Conservation (phyloP, 1,140 invertebrate species). For the Pseudachorutes palmiensis region DNA sequence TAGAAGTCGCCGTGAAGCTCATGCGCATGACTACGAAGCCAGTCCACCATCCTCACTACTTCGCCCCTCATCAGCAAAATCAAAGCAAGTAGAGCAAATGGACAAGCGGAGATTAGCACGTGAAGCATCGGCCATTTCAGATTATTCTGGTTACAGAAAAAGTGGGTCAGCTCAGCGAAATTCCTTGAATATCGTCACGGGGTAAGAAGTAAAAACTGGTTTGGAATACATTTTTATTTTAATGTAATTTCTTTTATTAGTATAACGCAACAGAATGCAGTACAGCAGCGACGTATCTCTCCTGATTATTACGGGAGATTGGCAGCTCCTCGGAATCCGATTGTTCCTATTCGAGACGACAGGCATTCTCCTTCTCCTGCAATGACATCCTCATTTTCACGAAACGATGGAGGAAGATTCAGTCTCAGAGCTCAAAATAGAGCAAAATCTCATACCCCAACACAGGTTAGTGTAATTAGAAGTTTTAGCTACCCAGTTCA, state of each 20-base stretch:
- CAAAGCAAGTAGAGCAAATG: no score
- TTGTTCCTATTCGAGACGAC: no score
- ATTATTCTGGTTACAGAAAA: background rate
- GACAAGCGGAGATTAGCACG: background rate
- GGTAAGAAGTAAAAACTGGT: background rate
- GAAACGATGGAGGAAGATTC: constrained; percentile 57
- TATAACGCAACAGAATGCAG: background rate
- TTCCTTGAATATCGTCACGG: background rate
- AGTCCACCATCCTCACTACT: background rate
- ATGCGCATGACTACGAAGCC: background rate
- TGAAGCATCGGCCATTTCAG: background rate
- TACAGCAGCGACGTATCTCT: no score
- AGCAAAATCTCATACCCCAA: constrained; percentile 2
- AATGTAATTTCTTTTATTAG: background rate
- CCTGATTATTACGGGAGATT: no score
- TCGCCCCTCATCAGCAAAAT: no score
- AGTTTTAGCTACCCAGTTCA: background rate
- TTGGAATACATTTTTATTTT: no score
- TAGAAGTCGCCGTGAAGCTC: background rate
- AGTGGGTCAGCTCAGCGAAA: background rate
- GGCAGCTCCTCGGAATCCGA: no score
- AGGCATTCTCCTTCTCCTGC: no score
- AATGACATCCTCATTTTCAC: constrained; percentile 45
- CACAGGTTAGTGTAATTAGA: background rate
- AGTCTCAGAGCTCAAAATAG: constrained; percentile 50